These are phyloP conservation scores for Karalla daura DNA, from an alignment of 2,797 vertebrate genomes.

Conservation along the genomic window DNA sequence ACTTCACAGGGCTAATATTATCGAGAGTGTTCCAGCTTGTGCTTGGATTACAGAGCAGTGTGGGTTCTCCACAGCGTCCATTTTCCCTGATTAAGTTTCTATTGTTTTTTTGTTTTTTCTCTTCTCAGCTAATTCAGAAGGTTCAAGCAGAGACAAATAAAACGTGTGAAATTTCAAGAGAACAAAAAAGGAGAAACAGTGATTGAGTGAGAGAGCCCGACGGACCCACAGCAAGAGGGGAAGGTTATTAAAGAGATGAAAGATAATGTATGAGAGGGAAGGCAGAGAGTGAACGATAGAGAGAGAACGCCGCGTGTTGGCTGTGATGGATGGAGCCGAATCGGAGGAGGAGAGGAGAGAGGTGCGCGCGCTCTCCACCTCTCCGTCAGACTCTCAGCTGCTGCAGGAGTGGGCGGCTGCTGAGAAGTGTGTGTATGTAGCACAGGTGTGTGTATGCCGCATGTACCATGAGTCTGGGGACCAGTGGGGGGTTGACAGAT, in stretches of 20 bases:
- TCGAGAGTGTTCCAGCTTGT: constrained; percentile 37
- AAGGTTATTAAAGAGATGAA: constrained; percentile 42
- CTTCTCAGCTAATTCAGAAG: constrained; percentile 43
- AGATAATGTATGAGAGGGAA: constrained; percentile 44
- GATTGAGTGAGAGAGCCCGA: not conserved
- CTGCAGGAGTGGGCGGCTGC: constrained; percentile 58
- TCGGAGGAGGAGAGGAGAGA: constrained; percentile 44
- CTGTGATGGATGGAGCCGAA: constrained; percentile 76
- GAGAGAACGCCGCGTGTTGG: constrained; percentile 39
- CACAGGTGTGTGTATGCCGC: constrained; percentile 43
- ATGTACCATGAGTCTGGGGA: constrained; percentile 72
- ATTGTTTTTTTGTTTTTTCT: not conserved
- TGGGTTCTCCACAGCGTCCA: constrained; percentile 45
- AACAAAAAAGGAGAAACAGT: constrained; percentile 7
- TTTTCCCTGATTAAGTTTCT: constrained; percentile 57
- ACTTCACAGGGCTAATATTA: constrained; percentile 35
- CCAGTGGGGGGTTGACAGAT: constrained; percentile 79
- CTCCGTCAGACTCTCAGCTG: constrained; percentile 69
- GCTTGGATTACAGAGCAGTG: constrained; percentile 48
- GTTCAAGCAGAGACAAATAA: constrained; percentile 66
- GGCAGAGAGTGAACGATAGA: constrained; percentile 42
- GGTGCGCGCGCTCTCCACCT: constrained; percentile 64
- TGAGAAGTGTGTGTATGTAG: constrained; percentile 50
- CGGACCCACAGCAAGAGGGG: constrained; percentile 17
- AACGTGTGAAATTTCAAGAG: constrained; percentile 56